These are phyloP conservation scores for Tipula helvola DNA, from an alignment of 2,888 invertebrate genomes.

Conservation along the genomic window DNA sequence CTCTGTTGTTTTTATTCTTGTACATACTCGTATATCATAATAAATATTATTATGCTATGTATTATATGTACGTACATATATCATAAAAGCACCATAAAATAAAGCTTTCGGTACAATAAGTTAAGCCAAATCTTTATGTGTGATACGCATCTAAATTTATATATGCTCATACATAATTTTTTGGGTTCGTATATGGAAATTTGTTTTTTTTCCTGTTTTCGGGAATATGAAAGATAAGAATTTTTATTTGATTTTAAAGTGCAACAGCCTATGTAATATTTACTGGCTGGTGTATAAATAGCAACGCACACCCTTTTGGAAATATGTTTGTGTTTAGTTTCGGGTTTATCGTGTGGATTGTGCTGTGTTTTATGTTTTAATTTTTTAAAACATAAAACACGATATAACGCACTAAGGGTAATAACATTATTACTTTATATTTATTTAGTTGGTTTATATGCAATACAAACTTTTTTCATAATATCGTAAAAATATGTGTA, in stretches of 20 bases:
- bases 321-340: background rate
- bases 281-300: background rate
- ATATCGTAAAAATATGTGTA: background rate
- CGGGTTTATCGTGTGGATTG: background rate
- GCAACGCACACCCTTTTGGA: background rate
- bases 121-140: background rate
- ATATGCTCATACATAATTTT: background rate
- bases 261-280: conserved; percentile 4
- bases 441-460: background rate
- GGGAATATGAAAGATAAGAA: background rate
- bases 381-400: background rate
- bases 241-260: background rate
- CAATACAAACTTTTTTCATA: background rate
- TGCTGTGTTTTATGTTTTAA: background rate
- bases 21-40: too few species aligned
- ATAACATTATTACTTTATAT: background rate
- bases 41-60: too few species aligned
- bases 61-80: background rate
- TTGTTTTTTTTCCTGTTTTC: background rate
- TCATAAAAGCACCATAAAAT: background rate
- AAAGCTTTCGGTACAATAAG: background rate
- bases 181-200: background rate
- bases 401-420: background rate
- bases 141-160: background rate
- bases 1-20: too few species aligned